Percentiles rank a stretch among this genome's conserved stretches.
Conservation (phyloP, 35 echinoderm and acorn worm genomes). For the Ptychodera flava region DNA sequence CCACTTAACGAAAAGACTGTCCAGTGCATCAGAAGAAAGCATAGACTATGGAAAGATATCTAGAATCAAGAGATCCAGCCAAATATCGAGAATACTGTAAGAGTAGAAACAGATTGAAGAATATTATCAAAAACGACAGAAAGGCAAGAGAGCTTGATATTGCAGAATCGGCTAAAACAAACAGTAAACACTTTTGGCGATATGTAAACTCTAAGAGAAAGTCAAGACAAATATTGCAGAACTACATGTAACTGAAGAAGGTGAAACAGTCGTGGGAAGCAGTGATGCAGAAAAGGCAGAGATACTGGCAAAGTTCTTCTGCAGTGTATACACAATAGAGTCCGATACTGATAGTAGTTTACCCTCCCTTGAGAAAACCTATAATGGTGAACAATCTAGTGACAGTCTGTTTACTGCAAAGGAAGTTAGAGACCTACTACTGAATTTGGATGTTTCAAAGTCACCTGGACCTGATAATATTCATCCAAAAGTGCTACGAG, state of each 20-base stretch:
- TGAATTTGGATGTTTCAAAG: constrained; percentile 10
- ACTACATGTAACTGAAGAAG: neutral
- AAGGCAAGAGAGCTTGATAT: neutral
- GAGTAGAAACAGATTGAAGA: neutral
- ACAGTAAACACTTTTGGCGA: neutral
- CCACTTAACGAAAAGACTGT: neutral
- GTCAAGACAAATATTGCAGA: neutral
- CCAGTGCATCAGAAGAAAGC: neutral
- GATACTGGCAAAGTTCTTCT: constrained; percentile 17
- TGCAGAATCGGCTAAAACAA: neutral
- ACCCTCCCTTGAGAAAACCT: neutral
- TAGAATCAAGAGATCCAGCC: neutral
- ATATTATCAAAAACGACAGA: neutral
- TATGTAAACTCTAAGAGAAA: constrained; percentile 33
- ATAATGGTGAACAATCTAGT: neutral
- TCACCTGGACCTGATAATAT: neutral
- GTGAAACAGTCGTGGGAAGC: constrained; percentile 3
- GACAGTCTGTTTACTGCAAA: neutral
- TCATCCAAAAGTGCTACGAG: neutral
- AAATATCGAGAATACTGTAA: neutral
- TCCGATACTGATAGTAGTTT: constrained; percentile 3
- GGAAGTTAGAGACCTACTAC: too few relatives aligned
- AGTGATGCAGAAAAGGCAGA: constrained; percentile 39
- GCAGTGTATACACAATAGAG: constrained; percentile 30
- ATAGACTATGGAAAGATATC: neutral